Evolutionary conservation across 53 echinoderm and acorn worm species (phyloP).

Genomic region (Apostichopus leukothele): DNA sequence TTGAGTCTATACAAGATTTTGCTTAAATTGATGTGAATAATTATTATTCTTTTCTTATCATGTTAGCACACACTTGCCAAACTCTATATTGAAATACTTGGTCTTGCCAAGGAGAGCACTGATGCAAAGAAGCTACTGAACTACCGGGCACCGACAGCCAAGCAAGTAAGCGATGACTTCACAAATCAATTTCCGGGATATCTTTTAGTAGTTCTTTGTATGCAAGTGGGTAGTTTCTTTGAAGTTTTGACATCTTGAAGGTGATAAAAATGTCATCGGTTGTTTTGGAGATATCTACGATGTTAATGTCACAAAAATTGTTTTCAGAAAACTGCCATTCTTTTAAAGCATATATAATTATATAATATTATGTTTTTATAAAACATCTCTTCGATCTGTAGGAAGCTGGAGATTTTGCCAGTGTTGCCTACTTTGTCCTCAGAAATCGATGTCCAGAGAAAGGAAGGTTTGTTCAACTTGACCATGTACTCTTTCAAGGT

Average conservation of each 20-base stretch:
- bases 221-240: no score
- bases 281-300: no score
- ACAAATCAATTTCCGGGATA: background rate
- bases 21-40: no score
- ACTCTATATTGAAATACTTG: conserved; percentile 92
- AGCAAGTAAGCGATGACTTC: conserved; percentile 61
- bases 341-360: no score
- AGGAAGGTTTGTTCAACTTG: conserved; percentile 62
- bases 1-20: no score
- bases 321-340: no score
- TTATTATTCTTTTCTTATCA: no score
- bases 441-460: conserved; percentile 89
- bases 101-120: conserved; percentile 81
- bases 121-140: conserved; percentile 93
- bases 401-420: conserved; percentile 99
- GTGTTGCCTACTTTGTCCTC: conserved; percentile 94
- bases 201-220: background rate
- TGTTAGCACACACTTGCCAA: conserved; percentile 87
- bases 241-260: no score
- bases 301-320: no score
- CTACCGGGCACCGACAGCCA: conserved; percentile 96
- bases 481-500: background rate
- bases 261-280: no score
- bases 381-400: conserved; percentile 13
- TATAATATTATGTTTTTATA: no score